A percentile compares a stretch with the other conserved stretches of the same genome.
These are phyloP conservation scores for Listronotus oregonensis DNA, from an alignment of 1,140 invertebrate species.

Conservation along the genomic window DNA sequence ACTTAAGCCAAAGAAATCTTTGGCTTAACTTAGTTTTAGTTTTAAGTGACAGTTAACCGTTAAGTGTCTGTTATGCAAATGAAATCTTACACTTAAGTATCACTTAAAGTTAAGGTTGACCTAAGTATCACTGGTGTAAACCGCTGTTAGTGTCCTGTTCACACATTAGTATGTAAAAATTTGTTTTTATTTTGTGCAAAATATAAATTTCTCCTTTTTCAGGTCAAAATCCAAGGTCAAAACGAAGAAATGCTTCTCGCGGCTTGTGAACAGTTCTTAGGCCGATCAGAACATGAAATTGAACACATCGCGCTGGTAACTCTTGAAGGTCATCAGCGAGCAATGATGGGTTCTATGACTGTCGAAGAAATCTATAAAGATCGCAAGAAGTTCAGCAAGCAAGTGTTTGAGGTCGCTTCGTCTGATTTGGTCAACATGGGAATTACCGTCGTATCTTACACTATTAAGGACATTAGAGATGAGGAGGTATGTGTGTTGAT, in stretches of 20 bases:
- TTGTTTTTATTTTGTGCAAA: no score
- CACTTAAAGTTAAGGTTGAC: no score
- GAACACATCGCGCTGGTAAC: constrained; percentile 93
- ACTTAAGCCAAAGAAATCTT: no score
- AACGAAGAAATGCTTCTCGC: constrained; percentile 96
- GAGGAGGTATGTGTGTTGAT: constrained; percentile 79
- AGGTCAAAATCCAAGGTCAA: constrained; percentile 93
- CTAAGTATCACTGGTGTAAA: no score
- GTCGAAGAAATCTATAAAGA: constrained; percentile 99
- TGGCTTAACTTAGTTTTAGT: no score
- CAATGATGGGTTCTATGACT: constrained; percentile 99
- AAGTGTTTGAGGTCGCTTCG: constrained; percentile 93
- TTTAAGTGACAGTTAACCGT: no score
- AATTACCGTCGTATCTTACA: constrained; percentile 97
- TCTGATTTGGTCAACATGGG: constrained; percentile 98
- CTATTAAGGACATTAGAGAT: constrained; percentile 95
- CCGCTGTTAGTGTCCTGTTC: no score
- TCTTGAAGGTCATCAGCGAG: constrained; percentile 95
- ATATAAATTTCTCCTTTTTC: neutral
- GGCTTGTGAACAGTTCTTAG: constrained; percentile 96
- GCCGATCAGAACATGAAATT: constrained; percentile 88
- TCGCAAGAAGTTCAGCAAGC: constrained; percentile 97
- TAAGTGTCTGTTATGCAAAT: no score
- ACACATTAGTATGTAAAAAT: no score
- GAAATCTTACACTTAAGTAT: no score